These are phyloP conservation scores for Galleria mellonella DNA, from an alignment of 1,140 invertebrate genomes.

Conservation along the genomic window DNA sequence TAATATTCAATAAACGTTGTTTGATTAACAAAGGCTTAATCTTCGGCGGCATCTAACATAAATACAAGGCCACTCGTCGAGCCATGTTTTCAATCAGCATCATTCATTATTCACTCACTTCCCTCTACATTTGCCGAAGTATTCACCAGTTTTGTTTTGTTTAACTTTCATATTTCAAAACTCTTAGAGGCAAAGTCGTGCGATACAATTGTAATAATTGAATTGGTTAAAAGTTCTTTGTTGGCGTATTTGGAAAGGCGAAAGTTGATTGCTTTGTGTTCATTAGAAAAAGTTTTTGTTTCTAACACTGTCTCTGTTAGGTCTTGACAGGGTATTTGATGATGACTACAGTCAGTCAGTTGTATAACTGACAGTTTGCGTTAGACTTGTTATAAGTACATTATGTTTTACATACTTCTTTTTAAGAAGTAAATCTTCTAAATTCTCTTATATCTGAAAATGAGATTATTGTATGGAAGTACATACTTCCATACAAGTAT, in stretches of 20 bases:
- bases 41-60: conserved; percentile 67
- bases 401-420: too few species aligned
- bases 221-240: conserved; percentile 50
- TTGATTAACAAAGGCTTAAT: conserved; percentile 71
- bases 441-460: too few species aligned
- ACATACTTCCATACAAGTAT: too few species aligned
- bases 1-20: conserved; percentile 69
- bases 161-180: conserved; percentile 67
- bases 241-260: conserved; percentile 26
- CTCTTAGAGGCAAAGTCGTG: conserved; percentile 37
- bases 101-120: conserved; percentile 71
- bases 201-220: conserved; percentile 60
- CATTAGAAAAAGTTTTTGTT: not conserved
- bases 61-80: conserved; percentile 52
- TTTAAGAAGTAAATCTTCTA: too few species aligned
- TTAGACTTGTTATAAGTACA: too few species aligned
- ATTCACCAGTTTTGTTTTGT: conserved; percentile 52
- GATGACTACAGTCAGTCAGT: too few species aligned
- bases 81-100: conserved; percentile 64
- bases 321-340: too few species aligned
- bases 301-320: too few species aligned
- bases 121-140: conserved; percentile 64
- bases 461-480: too few species aligned
- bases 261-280: conserved; percentile 23
- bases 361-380: too few species aligned